A percentile compares a stretch with the other conserved stretches of the same genome.
These are phyloP conservation scores for Atherinosoma microstoma DNA, from an alignment of 2,797 vertebrate genomes.

Conservation along the genomic window DNA sequence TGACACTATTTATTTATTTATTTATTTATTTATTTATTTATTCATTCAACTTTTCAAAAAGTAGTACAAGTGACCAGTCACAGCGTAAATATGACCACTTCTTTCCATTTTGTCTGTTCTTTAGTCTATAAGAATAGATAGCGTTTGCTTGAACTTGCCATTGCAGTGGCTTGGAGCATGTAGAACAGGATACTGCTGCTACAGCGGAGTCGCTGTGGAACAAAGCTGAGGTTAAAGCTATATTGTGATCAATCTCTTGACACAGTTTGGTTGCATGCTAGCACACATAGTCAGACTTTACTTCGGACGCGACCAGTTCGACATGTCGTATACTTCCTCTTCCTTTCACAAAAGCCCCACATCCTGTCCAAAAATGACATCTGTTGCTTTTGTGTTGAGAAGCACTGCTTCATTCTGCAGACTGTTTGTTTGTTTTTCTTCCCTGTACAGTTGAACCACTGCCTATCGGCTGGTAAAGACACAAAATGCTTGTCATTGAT, in stretches of 20 bases:
- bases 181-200: neutral
- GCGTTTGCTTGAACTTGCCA: neutral
- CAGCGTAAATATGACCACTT: neutral
- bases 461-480: conserved; percentile 41
- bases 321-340: conserved; percentile 56
- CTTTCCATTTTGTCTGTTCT: neutral
- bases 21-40: too few species aligned
- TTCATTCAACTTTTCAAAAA: neutral
- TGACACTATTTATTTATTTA: neutral
- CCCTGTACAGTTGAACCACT: conserved; percentile 37
- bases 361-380: conserved; percentile 72
- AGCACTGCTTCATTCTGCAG: conserved; percentile 38
- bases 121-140: neutral
- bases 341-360: conserved; percentile 63
- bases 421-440: conserved; percentile 66
- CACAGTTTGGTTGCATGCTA: conserved; percentile 7
- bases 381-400: conserved; percentile 71
- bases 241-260: conserved; percentile 33
- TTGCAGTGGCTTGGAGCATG: neutral
- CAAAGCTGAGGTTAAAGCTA: neutral
- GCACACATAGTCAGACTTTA: conserved; percentile 6
- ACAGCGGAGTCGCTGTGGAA: neutral
- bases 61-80: neutral
- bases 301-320: conserved; percentile 20
- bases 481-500: conserved; percentile 33